Evolutionary conservation across 2,888 invertebrate genomes (phyloP).

Genomic region (Leuctra nigra): DNA sequence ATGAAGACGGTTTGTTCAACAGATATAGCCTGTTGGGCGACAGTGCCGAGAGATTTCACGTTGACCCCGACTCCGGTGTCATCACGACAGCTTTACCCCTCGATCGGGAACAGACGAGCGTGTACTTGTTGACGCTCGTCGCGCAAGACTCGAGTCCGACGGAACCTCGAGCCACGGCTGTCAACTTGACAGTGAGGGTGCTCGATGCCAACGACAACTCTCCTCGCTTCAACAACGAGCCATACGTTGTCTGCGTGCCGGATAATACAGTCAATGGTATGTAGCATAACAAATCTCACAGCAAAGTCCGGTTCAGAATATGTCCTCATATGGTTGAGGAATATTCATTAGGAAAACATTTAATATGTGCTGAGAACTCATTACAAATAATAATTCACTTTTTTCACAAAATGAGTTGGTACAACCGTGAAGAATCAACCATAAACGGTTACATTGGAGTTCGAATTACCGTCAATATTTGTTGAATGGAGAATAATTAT

Average conservation of each 20-base stretch:
- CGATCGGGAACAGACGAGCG: constrained; percentile 71
- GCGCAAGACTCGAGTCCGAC: constrained; percentile 86
- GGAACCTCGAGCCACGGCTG: constrained; percentile 73
- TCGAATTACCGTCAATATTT: no score
- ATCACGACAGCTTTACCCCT: constrained; percentile 65
- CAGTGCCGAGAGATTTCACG: constrained; percentile 70
- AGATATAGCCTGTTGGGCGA: constrained; percentile 77
- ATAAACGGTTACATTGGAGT: no score
- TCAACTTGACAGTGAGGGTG: constrained; percentile 73
- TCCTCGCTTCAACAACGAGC: constrained; percentile 65
- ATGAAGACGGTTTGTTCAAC: constrained; percentile 31
- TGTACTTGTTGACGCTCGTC: constrained; percentile 75
- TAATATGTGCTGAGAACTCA: no score
- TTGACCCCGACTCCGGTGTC: constrained; percentile 71
- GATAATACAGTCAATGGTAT: constrained; percentile 68
- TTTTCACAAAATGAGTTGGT: no score
- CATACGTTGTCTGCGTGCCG: constrained; percentile 74
- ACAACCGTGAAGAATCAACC: no score
- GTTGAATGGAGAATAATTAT: no score
- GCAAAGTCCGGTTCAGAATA: no score
- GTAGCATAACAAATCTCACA: no score
- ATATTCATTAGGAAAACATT: no score
- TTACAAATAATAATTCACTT: no score
- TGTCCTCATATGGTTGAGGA: no score
- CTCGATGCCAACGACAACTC: constrained; percentile 82